These are phyloP conservation scores for Centruroides vittatus DNA, from an alignment of 1,140 invertebrate genomes.

Conservation along the genomic window DNA sequence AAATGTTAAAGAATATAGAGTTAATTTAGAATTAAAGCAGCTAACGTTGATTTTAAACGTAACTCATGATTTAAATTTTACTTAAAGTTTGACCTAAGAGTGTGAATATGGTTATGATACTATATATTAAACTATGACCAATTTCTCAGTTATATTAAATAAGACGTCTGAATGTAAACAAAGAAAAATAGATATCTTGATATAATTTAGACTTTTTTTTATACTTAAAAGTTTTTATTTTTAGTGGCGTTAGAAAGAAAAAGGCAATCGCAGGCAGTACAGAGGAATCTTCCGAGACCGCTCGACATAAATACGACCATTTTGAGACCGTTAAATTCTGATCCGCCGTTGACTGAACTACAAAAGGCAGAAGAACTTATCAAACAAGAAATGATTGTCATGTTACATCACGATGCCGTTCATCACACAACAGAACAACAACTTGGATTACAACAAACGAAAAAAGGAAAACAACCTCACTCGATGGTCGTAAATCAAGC, in stretches of 20 bases:
- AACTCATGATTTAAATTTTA: no score
- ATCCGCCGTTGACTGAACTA: slow-evolving; percentile 63
- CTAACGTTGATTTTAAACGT: no score
- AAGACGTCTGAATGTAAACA: no score
- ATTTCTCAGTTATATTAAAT: no score
- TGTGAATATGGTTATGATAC: no score
- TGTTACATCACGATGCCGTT: slow-evolving; percentile 77
- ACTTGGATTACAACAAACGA: background rate
- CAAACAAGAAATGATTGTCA: slow-evolving; percentile 91
- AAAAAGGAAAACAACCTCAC: slow-evolving; percentile 17
- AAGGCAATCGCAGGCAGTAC: slow-evolving; percentile 72
- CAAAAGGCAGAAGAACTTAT: slow-evolving; percentile 93
- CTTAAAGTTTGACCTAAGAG: no score
- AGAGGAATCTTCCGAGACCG: slow-evolving; percentile 75
- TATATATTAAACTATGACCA: no score
- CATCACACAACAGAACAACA: slow-evolving; percentile 33
- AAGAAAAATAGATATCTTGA: no score
- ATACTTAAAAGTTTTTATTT: slow-evolving; percentile 3
- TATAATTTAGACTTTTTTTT: no score
- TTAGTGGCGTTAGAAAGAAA: slow-evolving; percentile 49
- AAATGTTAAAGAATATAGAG: no score
- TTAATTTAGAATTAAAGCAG: no score
- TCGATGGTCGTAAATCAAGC: slow-evolving; percentile 38
- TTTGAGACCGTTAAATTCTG: slow-evolving; percentile 47
- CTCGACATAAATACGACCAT: slow-evolving; percentile 69